Conservation (phyloP, 2,113 vertebrate genomes). For the Emydocephalus ijimae region DNA sequence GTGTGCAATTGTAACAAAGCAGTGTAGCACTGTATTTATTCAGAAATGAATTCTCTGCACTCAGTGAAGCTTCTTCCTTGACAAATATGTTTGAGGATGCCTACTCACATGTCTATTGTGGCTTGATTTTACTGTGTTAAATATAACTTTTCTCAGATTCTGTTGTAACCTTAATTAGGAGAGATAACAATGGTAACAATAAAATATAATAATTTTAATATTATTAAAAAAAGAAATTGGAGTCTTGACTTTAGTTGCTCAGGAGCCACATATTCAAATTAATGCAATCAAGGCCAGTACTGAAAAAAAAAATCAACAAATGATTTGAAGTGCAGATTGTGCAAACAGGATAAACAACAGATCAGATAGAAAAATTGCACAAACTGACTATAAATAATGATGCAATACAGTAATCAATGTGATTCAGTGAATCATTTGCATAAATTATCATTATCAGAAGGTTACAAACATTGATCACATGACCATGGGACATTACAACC, state of each 20-base stretch:
- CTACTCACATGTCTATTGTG: not conserved
- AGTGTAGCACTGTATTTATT: not conserved
- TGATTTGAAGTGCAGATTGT: not conserved
- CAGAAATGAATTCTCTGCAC: not conserved
- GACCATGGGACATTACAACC: too few relatives aligned
- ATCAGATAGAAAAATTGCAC: not conserved
- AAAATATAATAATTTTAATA: not conserved
- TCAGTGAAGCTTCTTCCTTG: not conserved
- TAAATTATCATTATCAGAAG: not conserved
- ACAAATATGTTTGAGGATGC: not conserved
- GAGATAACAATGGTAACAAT: not conserved
- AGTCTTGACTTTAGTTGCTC: not conserved
- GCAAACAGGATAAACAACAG: not conserved
- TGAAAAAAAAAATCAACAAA: not conserved
- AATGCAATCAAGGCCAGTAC: not conserved
- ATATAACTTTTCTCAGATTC: not conserved
- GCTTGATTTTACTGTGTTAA: not conserved
- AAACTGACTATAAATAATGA: not conserved
- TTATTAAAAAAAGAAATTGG: not conserved
- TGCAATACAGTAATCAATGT: not conserved
- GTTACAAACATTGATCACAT: too few relatives aligned
- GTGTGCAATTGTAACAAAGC: not conserved
- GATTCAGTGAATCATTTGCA: not conserved
- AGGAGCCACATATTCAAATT: not conserved
- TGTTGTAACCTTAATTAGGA: not conserved